Evolutionary conservation across 1,140 invertebrate species (phyloP), one percentile per base, ranked within the genome.

Genomic region (Lepidostoma basale): DNA sequence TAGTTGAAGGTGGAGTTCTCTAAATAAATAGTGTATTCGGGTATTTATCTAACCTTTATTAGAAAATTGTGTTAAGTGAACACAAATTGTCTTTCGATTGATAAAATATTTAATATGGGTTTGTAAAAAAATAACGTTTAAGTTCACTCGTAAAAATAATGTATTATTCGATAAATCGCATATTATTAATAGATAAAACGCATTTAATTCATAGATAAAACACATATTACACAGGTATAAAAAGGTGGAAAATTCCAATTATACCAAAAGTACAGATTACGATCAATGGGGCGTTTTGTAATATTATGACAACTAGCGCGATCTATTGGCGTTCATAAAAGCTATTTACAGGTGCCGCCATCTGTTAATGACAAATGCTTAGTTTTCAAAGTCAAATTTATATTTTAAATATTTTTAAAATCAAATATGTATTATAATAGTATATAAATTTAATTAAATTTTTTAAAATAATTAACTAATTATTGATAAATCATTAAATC

Each of bases 241-340:
- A n/a, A n/a, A n/a, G n/a, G n/a, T n/a, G n/a, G n/a, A n/a, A n/a
- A n/a, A n/a, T n/a, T n/a, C n/a, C n/a, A n/a, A n/a, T n/a, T n/a
- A n/a, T n/a, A n/a, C n/a, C 33, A 5, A 36, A 36, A 9, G 5
- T n/a, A 6, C 10, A 8, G 30, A 59, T 40, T 20, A 1, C 54
- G 54, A 59, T 59, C 54, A 59, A 59, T 59, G 54, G n/a, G 6
- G 18, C 14, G 10, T 49, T 8, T 40, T 4, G 30, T 40, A 23
- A 59, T 39, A 59, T 59, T 59, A 39, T 59, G 54, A 59, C 54
- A 14, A 6, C 18, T 40, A 59, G 54, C 54, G 54, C 30, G n/a
- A 59, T 59, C 54, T 59, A 59, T 16, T 4, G 40, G 14, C 16
- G 33, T 10, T 23, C 14, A 39, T 22, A 20, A 22, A 23, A 6